These are phyloP conservation scores for Stictonetta naevosa DNA, from an alignment of 2,113 vertebrate species.

Conservation along the genomic window DNA sequence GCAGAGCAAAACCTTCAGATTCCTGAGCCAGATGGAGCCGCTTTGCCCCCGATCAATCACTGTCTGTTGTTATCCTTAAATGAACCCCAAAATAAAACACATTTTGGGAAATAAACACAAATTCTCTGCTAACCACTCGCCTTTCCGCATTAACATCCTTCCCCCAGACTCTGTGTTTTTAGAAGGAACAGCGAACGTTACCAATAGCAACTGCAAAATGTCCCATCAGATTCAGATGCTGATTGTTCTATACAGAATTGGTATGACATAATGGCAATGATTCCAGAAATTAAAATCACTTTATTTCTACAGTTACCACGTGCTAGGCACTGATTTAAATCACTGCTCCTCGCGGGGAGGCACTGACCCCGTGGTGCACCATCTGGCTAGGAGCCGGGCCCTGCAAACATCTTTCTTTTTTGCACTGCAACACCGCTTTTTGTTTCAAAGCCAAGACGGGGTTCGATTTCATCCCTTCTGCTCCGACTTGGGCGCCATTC, in stretches of 20 bases:
- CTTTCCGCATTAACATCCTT: background rate
- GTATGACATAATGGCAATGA: conserved; percentile 46
- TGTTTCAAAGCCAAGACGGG: background rate
- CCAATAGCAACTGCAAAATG: conserved; percentile 62
- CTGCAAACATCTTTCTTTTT: background rate
- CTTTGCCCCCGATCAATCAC: conserved; percentile 61
- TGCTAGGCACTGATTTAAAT: background rate
- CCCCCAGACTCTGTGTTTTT: conserved; percentile 33
- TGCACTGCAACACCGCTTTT: background rate
- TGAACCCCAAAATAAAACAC: conserved; percentile 13
- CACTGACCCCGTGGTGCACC: background rate
- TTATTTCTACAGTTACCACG: background rate
- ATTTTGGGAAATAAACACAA: background rate
- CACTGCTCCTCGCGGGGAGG: background rate
- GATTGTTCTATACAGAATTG: conserved; percentile 45
- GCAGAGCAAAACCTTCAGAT: background rate
- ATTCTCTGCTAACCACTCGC: background rate
- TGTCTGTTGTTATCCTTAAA: conserved; percentile 49
- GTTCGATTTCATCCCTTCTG: background rate
- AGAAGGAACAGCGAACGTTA: conserved; percentile 57
- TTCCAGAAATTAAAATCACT: conserved; percentile 46
- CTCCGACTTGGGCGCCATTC: background rate
- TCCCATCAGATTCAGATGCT: conserved; percentile 52
- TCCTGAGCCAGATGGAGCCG: conserved; percentile 40
- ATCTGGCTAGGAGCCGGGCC: conserved; percentile 5